These are phyloP conservation scores for Gymnoscelis rufifasciata DNA, from an alignment of 2,888 invertebrate genomes.

Conservation along the genomic window DNA sequence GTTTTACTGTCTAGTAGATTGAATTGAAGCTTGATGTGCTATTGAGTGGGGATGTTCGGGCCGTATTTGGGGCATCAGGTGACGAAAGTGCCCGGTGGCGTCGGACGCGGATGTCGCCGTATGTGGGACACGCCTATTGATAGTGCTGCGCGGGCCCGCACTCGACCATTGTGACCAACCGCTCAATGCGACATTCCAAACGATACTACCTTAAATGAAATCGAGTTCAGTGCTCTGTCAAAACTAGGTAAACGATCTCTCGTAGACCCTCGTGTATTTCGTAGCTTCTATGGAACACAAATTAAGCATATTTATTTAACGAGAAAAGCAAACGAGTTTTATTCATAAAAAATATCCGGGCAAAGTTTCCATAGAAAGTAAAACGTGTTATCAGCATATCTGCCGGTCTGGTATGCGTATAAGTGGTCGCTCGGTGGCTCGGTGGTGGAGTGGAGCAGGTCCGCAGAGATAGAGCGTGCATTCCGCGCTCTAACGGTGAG, in stretches of 20 bases:
- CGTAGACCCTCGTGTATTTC: conserved; percentile 21
- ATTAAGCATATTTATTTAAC: background rate
- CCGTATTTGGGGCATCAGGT: conserved; percentile 62
- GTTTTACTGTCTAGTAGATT: background rate
- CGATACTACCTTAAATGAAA: background rate
- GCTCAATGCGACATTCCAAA: conserved; percentile 1
- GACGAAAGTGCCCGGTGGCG: conserved; percentile 52
- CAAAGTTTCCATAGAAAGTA: conserved; percentile 26
- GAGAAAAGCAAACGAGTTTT: conserved; percentile 14
- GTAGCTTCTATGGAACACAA: conserved; percentile 18
- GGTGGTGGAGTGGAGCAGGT: conserved; percentile 36
- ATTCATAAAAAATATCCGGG: conserved; percentile 13
- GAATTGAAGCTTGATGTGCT: conserved; percentile 1
- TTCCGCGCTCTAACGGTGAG: conserved; percentile 75
- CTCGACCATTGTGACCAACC: conserved; percentile 12
- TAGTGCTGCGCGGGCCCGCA: conserved; percentile 39
- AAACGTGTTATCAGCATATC: conserved; percentile 25
- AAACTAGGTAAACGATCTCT: background rate
- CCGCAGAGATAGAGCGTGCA: conserved; percentile 67
- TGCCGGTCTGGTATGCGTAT: conserved; percentile 21
- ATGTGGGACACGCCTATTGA: conserved; percentile 67
- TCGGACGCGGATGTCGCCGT: conserved; percentile 45
- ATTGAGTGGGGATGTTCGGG: conserved; percentile 14
- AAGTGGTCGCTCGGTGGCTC: conserved; percentile 18
- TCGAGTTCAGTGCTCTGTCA: background rate